A percentile compares a stretch with the other conserved stretches of the same genome.
Conservation (phyloP, 92 coral and sea anemone genomes). For the Pocillopora meandrina region DNA sequence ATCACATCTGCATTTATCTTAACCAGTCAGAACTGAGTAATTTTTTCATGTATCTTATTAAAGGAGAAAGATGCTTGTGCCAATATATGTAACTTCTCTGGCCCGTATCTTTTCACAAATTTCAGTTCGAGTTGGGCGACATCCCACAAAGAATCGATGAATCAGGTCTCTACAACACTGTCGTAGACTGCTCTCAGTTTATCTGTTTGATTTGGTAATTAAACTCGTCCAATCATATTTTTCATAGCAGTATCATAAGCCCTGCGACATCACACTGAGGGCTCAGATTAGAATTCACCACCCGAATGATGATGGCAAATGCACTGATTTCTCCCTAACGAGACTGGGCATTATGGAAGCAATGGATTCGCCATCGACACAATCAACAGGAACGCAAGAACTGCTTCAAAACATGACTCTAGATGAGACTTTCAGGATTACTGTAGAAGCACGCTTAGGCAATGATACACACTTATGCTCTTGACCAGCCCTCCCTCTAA, state of each 20-base stretch:
- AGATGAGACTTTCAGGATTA: slow-evolving; percentile 33
- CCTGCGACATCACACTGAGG: slow-evolving; percentile 67
- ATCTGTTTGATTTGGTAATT: too few relatives aligned
- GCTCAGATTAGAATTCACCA: slow-evolving; percentile 59
- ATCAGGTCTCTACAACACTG: too few relatives aligned
- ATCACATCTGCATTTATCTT: too few relatives aligned
- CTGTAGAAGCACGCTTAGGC: slow-evolving; percentile 68
- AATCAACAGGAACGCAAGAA: slow-evolving; percentile 54
- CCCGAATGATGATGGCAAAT: slow-evolving; percentile 38
- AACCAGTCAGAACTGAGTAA: too few relatives aligned
- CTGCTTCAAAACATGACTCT: slow-evolving; percentile 53
- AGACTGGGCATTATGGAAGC: slow-evolving; percentile 82
- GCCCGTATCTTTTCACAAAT: too few relatives aligned
- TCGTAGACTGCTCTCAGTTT: too few relatives aligned
- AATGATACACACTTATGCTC: slow-evolving; percentile 57
- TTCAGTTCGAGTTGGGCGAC: too few relatives aligned
- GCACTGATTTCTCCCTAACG: slow-evolving; percentile 63
- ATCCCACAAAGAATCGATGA: too few relatives aligned
- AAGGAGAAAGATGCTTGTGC: too few relatives aligned
- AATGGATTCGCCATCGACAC: slow-evolving; percentile 56
- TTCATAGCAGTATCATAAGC: background rate
- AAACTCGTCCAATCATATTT: too few relatives aligned
- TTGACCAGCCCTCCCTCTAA: slow-evolving; percentile 23
- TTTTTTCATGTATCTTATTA: too few relatives aligned
- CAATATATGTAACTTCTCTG: too few relatives aligned